These are phyloP conservation scores for Trinorchestia longiramus DNA, from an alignment of 1,140 invertebrate genomes.

Conservation along the genomic window DNA sequence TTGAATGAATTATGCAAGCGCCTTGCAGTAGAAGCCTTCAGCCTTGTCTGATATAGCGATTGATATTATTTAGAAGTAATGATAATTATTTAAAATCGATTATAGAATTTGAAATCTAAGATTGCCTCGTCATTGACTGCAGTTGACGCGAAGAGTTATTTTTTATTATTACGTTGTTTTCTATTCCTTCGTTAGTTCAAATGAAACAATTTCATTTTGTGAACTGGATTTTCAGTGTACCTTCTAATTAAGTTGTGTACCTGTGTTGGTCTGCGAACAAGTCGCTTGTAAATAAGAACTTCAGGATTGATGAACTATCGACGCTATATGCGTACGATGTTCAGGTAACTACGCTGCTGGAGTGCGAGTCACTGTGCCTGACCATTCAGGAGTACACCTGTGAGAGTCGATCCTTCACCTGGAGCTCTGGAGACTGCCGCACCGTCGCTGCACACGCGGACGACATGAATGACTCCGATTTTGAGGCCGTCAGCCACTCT, in stretches of 20 bases:
- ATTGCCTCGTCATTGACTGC: too few relatives aligned
- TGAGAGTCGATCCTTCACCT: slow-evolving; percentile 56
- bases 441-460: slow-evolving; percentile 29
- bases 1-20: too few relatives aligned
- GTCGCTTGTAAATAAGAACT: background rate
- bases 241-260: too few relatives aligned
- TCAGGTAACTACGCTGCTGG: slow-evolving; percentile 3
- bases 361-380: slow-evolving; percentile 58
- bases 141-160: too few relatives aligned
- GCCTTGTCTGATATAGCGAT: background rate
- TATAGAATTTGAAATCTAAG: background rate
- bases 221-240: too few relatives aligned
- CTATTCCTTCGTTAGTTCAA: too few relatives aligned
- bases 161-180: too few relatives aligned
- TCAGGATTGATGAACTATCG: background rate
- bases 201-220: too few relatives aligned
- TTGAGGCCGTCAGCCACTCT: slow-evolving; percentile 44
- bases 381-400: slow-evolving; percentile 55
- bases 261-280: too few relatives aligned
- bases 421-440: slow-evolving; percentile 47
- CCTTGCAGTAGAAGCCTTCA: background rate
- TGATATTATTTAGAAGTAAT: too few relatives aligned
- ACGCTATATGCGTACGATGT: background rate
- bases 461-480: slow-evolving; percentile 46
- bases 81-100: background rate